Percentiles rank a stretch among this genome's conserved stretches.
phyloP scores from a whole-genome alignment of 2,888 invertebrate species.

The Tetrapedia diversipes region DNA sequence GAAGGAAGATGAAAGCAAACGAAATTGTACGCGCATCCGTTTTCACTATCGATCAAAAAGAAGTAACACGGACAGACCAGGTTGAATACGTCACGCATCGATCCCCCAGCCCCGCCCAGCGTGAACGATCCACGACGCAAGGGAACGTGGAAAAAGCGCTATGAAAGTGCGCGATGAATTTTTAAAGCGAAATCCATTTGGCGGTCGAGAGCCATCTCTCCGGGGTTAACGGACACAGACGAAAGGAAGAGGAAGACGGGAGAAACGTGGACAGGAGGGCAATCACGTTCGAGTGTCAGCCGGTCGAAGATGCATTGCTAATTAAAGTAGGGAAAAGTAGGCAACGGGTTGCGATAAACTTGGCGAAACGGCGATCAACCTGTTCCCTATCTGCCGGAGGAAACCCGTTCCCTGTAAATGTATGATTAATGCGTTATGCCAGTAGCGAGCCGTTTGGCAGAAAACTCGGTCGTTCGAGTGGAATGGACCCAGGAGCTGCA shows the following conservation, averaged over 20 bases:
- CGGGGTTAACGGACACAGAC: constrained; percentile 4
- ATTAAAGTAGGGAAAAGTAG: constrained; percentile 59
- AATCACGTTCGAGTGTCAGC: constrained; percentile 13
- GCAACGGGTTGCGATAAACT: constrained; percentile 21
- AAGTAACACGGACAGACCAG: too few relatives aligned
- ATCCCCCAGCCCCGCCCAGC: too few relatives aligned
- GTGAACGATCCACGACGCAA: too few relatives aligned
- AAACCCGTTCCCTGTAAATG: constrained; percentile 24
- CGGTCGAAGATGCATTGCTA: constrained; percentile 45
- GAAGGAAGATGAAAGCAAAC: too few relatives aligned
- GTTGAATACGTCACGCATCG: too few relatives aligned
- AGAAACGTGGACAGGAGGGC: background rate
- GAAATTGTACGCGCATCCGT: too few relatives aligned
- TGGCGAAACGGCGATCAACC: constrained; percentile 20
- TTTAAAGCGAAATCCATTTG: too few relatives aligned
- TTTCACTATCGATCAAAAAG: too few relatives aligned
- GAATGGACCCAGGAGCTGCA: background rate
- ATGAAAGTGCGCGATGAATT: too few relatives aligned
- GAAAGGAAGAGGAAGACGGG: too few relatives aligned
- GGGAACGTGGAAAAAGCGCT: too few relatives aligned
- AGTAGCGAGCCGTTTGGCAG: constrained; percentile 2
- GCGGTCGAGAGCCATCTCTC: too few relatives aligned
- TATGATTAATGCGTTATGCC: constrained; percentile 32
- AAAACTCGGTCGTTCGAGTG: constrained; percentile 17
- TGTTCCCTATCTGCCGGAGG: background rate